Conservation (phyloP, 1,140 invertebrate species). For the Drosophila truncata region DNA sequence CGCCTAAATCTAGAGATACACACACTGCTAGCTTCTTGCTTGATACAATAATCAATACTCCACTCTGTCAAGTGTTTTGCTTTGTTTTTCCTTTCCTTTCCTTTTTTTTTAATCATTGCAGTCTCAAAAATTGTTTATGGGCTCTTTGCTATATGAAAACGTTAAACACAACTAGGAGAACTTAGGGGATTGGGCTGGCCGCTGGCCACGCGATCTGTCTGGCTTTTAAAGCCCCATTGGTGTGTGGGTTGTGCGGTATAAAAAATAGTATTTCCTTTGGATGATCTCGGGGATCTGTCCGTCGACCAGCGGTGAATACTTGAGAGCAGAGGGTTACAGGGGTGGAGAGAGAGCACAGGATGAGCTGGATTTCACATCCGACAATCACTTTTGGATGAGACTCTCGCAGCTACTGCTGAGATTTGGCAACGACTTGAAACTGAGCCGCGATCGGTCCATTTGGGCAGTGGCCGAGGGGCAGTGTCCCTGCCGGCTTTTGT, state of each 20-base stretch:
- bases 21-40: constrained; percentile 19
- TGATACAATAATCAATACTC: constrained; percentile 35
- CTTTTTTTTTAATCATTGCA: constrained; percentile 64
- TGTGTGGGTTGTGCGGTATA: constrained; percentile 48
- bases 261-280: constrained; percentile 53
- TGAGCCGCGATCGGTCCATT: constrained; percentile 75
- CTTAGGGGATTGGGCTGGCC: constrained; percentile 14
- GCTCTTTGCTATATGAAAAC: constrained; percentile 53
- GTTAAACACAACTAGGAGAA: constrained; percentile 19
- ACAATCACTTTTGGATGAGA: constrained; percentile 86
- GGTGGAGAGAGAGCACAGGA: constrained; percentile 2
- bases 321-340: constrained; percentile 36
- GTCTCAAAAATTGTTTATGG: constrained; percentile 83
- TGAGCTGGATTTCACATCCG: constrained; percentile 26
- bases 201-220: constrained; percentile 26
- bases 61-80: constrained; percentile 33
- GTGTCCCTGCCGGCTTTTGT: constrained; percentile 23
- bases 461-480: constrained; percentile 49
- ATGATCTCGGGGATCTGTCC: constrained; percentile 17
- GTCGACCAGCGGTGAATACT: constrained; percentile 61
- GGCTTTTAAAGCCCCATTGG: constrained; percentile 48
- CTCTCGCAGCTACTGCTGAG: constrained; percentile 88
- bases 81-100: constrained; percentile 33
- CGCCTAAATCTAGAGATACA: constrained; percentile 45
- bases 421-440: constrained; percentile 88